These are phyloP conservation scores for Ctenoplectra terminalis DNA, from an alignment of 1,140 invertebrate genomes.

Conservation along the genomic window DNA sequence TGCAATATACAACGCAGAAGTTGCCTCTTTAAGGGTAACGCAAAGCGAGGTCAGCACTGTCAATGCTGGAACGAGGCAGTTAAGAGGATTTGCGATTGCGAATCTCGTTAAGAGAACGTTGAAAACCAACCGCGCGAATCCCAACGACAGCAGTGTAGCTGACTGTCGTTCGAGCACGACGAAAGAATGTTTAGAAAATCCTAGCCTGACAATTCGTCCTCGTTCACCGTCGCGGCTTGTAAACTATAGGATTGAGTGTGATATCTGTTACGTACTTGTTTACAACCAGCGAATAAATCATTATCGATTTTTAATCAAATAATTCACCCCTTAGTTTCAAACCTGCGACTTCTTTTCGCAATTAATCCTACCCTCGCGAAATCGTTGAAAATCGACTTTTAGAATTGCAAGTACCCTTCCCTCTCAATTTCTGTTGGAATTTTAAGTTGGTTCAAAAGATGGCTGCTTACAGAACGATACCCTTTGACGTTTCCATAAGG, in stretches of 20 bases:
- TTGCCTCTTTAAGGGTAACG: constrained; percentile 2
- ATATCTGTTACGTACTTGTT: no score
- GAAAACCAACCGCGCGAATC: constrained; percentile 78
- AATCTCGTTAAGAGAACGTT: constrained; percentile 79
- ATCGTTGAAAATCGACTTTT: no score
- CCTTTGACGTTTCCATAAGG: constrained; percentile 17
- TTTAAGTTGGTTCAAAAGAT: neutral
- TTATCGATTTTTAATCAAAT: no score
- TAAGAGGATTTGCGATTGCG: constrained; percentile 75
- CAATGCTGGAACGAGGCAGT: constrained; percentile 62
- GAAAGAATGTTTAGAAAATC: constrained; percentile 39
- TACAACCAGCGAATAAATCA: no score
- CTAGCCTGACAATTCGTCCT: neutral
- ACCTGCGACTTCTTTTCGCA: neutral
- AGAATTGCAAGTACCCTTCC: no score
- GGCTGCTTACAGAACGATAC: neutral
- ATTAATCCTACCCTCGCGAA: no score
- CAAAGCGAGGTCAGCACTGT: constrained; percentile 74
- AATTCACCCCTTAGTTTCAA: no score
- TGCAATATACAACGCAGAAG: neutral
- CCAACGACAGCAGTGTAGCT: constrained; percentile 67
- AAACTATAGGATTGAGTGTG: no score
- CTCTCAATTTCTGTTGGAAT: neutral
- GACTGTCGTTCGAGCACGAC: neutral
- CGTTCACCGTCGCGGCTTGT: no score